Evolutionary conservation across 2,797 vertebrate genomes (phyloP).

Genomic region (Typhlichthys eigenmanni): DNA sequence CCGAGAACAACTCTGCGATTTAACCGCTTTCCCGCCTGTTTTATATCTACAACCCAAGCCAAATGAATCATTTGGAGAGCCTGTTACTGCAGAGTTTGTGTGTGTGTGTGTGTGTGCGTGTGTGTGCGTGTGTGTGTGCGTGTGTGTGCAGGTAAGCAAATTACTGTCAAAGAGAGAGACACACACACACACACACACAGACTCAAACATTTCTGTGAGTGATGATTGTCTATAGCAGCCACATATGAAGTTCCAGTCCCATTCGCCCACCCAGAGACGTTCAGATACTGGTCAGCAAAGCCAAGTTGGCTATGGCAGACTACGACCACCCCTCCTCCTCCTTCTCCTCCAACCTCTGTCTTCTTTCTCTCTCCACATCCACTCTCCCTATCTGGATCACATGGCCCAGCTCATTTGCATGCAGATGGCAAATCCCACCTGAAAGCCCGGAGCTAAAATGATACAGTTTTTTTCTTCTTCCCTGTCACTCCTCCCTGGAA

Average conservation of each 20-base stretch:
- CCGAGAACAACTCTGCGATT: constrained; percentile 4
- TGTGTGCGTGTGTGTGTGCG: not conserved
- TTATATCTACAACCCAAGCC: not conserved
- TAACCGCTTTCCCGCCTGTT: not conserved
- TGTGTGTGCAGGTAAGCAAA: not conserved
- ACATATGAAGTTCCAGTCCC: constrained; percentile 32
- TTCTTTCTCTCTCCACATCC: constrained; percentile 2
- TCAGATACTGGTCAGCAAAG: constrained; percentile 4
- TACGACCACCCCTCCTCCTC: not conserved
- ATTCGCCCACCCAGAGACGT: constrained; percentile 19
- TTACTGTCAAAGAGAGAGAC: not conserved
- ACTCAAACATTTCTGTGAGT: constrained; percentile 23
- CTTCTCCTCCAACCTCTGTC: constrained; percentile 3
- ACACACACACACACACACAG: constrained; percentile 6
- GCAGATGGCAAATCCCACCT: constrained; percentile 25
- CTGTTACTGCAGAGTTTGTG: not conserved
- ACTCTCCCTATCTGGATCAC: constrained; percentile 22
- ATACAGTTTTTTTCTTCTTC: constrained; percentile 23
- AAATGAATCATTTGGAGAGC: not conserved
- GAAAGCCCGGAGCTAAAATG: constrained; percentile 26
- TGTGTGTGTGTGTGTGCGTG: not conserved
- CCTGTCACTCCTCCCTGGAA: constrained; percentile 25
- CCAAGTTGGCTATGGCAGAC: not conserved
- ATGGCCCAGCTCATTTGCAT: constrained; percentile 26
- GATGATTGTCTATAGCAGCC: constrained; percentile 25